Percentiles rank a stretch among this genome's conserved stretches.
phyloP scores from a whole-genome alignment of 2,888 invertebrate species.

The Crocallis elinguaria region DNA sequence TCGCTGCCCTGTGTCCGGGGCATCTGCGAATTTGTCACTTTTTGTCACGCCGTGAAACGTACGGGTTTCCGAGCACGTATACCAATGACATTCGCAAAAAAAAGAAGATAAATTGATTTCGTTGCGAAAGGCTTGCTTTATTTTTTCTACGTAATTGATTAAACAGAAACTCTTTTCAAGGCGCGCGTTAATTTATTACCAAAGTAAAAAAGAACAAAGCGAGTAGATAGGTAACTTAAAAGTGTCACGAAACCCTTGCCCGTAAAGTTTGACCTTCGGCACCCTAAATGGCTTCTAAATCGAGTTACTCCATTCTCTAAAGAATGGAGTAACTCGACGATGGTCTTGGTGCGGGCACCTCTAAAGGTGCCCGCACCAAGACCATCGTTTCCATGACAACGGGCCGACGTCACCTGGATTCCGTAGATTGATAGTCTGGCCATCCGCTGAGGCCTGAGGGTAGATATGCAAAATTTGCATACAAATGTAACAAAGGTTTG shows the following conservation, averaged over 20 bases:
- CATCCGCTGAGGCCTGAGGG: constrained; percentile 52
- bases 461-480: constrained; percentile 72
- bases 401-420: constrained; percentile 66
- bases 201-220: constrained; percentile 16
- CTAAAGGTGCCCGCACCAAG: constrained; percentile 43
- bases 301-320: constrained; percentile 32
- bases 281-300: constrained; percentile 33
- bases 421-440: constrained; percentile 57
- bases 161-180: constrained; percentile 1
- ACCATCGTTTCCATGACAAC: constrained; percentile 58
- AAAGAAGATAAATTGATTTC: constrained; percentile 29
- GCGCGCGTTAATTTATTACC: constrained; percentile 3
- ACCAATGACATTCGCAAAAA: constrained; percentile 29
- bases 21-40: constrained; percentile 48
- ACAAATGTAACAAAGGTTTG: constrained; percentile 60
- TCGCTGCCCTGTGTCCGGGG: constrained; percentile 37
- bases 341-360: constrained; percentile 46
- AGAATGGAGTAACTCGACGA: no score
- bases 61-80: constrained; percentile 31
- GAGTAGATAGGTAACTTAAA: constrained; percentile 17
- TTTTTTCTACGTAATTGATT: constrained; percentile 10
- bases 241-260: constrained; percentile 16
- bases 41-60: constrained; percentile 30
- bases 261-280: constrained; percentile 27
- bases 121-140: constrained; percentile 5